phyloP scores from a whole-genome alignment of 35 echinoderm and acorn worm genomes.

The Amphiura filiformis region DNA sequence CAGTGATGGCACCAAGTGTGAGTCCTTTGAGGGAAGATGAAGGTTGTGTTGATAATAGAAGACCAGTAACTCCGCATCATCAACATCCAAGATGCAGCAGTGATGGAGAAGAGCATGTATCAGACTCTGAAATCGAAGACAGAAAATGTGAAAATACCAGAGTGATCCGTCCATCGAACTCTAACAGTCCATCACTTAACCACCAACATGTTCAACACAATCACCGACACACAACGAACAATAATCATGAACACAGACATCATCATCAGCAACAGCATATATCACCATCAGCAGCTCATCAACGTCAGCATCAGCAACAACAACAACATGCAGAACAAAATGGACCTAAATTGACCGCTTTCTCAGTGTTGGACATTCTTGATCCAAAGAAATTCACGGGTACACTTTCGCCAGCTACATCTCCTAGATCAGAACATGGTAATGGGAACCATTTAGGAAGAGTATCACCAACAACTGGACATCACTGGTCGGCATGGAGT shows the following conservation, averaged over 20 bases:
- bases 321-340: background rate
- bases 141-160: background rate
- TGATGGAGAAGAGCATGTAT: background rate
- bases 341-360: constrained; percentile 27
- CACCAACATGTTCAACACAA: too few relatives aligned
- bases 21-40: background rate
- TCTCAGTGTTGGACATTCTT: constrained; percentile 30
- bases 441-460: background rate
- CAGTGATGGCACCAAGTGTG: background rate
- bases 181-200: background rate
- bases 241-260: background rate
- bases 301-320: background rate
- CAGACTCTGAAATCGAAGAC: constrained; percentile 5
- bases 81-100: background rate
- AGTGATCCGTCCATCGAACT: background rate
- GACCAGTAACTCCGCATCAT: background rate
- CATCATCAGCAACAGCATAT: background rate
- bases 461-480: background rate
- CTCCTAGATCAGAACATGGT: background rate
- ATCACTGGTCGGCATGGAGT: background rate
- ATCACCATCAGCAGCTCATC: background rate
- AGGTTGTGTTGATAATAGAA: background rate
- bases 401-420: background rate
- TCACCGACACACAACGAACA: background rate
- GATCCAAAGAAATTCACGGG: constrained; percentile 24